phyloP scores from a whole-genome alignment of 1,140 invertebrate genomes.

The Heliconius himera region DNA sequence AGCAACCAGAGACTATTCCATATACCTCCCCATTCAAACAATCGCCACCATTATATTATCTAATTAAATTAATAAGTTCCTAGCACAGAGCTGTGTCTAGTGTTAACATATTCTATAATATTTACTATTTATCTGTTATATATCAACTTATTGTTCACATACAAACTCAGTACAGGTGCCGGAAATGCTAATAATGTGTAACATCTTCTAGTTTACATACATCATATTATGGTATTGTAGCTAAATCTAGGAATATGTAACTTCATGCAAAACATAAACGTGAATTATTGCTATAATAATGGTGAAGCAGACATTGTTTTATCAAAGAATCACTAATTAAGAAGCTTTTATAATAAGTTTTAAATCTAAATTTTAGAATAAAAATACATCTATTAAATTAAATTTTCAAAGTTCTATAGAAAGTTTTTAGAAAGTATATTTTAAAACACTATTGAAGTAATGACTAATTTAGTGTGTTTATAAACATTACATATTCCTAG shows the following conservation, averaged over 20 bases:
- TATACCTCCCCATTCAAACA: background rate
- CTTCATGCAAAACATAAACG: background rate
- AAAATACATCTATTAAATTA: background rate
- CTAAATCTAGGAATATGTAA: constrained; percentile 12
- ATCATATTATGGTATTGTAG: background rate
- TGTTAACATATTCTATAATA: background rate
- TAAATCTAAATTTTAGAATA: background rate
- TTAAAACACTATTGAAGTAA: background rate
- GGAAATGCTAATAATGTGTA: background rate
- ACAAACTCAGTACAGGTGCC: constrained; percentile 8
- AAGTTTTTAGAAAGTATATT: background rate
- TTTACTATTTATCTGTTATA: background rate
- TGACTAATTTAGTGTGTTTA: background rate
- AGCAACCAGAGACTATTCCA: background rate
- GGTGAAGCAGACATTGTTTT: background rate
- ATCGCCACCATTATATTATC: too few relatives aligned
- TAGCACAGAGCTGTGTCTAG: constrained; percentile 9
- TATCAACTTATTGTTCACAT: background rate
- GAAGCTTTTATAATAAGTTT: background rate
- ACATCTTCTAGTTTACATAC: background rate
- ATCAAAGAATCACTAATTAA: background rate
- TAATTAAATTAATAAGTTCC: background rate
- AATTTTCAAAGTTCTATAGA: background rate
- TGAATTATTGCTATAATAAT: background rate
- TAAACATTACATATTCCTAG: constrained; percentile 10